These are phyloP conservation scores for Pelvicachromis taeniatus DNA, from an alignment of 2,113 vertebrate genomes.

Conservation along the genomic window DNA sequence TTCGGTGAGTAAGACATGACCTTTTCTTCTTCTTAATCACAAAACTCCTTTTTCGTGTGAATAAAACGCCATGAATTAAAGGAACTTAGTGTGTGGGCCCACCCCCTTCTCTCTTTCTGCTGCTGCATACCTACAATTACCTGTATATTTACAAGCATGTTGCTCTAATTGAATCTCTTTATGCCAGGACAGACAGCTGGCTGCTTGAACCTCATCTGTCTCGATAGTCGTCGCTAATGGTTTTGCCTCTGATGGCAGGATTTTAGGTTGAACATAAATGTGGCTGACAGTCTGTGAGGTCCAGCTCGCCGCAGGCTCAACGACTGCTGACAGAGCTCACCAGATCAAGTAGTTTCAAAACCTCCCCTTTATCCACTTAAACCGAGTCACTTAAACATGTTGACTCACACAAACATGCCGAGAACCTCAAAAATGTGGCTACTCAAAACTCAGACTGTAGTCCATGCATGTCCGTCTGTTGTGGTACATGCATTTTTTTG, in stretches of 20 bases:
- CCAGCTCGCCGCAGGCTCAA: background rate
- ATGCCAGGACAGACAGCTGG: background rate
- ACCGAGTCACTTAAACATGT: conserved; percentile 13
- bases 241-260: background rate
- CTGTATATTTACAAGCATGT: background rate
- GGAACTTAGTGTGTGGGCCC: conserved; percentile 30
- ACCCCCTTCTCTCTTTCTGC: background rate
- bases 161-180: background rate
- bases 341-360: conserved; percentile 15
- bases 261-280: conserved; percentile 6
- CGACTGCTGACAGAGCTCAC: background rate
- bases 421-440: background rate
- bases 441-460: background rate
- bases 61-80: background rate
- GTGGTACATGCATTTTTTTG: background rate
- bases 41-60: conserved; percentile 21
- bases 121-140: background rate
- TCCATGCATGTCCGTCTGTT: background rate
- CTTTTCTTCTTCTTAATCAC: background rate
- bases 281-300: conserved; percentile 44
- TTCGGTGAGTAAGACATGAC: conserved; percentile 84
- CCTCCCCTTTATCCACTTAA: background rate
- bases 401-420: conserved; percentile 17
- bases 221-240: background rate
- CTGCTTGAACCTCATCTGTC: background rate